phyloP scores from a whole-genome alignment of 1,140 invertebrate species.

The Tetramorium simillimum region DNA sequence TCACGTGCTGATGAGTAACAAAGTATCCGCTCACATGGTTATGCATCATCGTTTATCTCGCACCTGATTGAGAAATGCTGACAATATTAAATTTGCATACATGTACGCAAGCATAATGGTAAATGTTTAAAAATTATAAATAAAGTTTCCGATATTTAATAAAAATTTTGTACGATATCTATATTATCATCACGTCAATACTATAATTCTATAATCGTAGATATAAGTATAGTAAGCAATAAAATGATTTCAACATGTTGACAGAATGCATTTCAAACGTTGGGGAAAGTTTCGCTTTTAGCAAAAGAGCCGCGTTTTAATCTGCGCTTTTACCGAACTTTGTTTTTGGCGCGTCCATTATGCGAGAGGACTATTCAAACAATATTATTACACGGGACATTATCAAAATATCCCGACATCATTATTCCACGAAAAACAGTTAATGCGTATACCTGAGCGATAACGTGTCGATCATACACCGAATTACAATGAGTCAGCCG shows the following conservation, averaged over 20 bases:
- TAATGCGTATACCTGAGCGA: slow-evolving; percentile 28
- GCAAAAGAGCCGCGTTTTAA: not conserved
- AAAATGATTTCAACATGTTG: not conserved
- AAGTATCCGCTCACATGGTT: not conserved
- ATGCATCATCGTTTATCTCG: not conserved
- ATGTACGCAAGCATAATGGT: not conserved
- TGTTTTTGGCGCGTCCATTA: not conserved
- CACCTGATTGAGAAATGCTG: not conserved
- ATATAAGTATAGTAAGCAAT: not conserved
- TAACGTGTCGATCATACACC: slow-evolving; percentile 44
- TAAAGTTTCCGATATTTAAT: not conserved
- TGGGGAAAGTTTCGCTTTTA: not conserved
- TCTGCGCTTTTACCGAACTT: not conserved
- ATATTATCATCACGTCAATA: not conserved
- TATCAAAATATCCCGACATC: not conserved
- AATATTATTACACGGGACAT: slow-evolving; percentile 30
- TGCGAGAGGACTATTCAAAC: not conserved
- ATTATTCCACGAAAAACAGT: slow-evolving; percentile 48
- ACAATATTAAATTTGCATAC: not conserved
- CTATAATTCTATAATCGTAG: not conserved
- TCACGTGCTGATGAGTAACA: slow-evolving; percentile 14
- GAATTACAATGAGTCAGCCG: slow-evolving; percentile 53
- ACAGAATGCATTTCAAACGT: not conserved
- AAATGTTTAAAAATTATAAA: not conserved
- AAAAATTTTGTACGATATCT: not conserved